Evolutionary conservation across 2,113 vertebrate species (phyloP).

Genomic region (Brachypteracias leptosomus): DNA sequence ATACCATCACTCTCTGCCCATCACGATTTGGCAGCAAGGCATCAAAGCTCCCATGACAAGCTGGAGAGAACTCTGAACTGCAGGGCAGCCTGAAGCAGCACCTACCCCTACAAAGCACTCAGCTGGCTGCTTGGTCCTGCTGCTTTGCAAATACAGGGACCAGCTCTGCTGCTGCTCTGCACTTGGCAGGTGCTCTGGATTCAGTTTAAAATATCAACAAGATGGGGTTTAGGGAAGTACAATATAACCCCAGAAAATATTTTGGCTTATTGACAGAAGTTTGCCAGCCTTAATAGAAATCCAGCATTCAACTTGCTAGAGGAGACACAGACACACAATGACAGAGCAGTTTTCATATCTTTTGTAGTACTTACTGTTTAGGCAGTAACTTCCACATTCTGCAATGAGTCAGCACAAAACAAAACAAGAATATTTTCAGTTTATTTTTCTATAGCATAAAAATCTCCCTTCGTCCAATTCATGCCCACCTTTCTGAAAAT

Average conservation of each 20-base stretch:
- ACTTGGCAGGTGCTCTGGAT: not conserved
- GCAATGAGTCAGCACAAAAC: slow-evolving; percentile 78
- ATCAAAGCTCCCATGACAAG: not conserved
- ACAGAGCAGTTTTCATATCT: not conserved
- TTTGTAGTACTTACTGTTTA: slow-evolving; percentile 91
- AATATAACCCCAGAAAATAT: not conserved
- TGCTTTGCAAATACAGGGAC: not conserved
- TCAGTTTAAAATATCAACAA: not conserved
- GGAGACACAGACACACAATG: not conserved
- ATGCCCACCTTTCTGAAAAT: not conserved
- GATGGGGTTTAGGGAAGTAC: not conserved
- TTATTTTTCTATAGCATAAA: slow-evolving; percentile 32
- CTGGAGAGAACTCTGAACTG: not conserved
- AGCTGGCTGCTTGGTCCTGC: not conserved
- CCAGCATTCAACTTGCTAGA: not conserved
- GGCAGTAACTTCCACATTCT: slow-evolving; percentile 98
- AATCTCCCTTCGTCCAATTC: not conserved
- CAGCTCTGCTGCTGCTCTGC: not conserved
- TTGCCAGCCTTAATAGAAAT: not conserved
- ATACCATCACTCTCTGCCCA: not conserved
- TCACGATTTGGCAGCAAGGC: rapidly evolving
- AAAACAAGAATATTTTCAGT: slow-evolving; percentile 66
- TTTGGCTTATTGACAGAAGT: not conserved
- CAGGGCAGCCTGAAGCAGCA: not conserved
- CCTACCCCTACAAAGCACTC: not conserved